These are phyloP conservation scores for Labeo calbasu DNA, from an alignment of 2,797 vertebrate species.

Conservation along the genomic window DNA sequence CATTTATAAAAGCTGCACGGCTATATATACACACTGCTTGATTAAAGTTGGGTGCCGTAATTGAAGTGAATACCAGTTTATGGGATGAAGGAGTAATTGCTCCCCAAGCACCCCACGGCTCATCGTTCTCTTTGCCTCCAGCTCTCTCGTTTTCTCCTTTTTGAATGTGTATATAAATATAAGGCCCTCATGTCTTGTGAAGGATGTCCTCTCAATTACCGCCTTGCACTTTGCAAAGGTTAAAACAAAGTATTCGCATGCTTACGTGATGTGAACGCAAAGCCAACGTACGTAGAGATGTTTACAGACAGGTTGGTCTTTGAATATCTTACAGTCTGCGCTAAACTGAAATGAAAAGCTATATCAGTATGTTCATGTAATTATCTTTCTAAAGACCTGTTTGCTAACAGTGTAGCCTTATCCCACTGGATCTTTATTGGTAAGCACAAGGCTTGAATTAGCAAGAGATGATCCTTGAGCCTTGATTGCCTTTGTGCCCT, in stretches of 20 bases:
- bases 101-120: conserved; percentile 60
- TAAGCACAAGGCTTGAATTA: conserved; percentile 1
- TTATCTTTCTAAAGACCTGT: background rate
- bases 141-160: conserved; percentile 35
- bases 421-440: background rate
- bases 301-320: conserved; percentile 27
- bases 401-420: background rate
- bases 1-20: conserved; percentile 71
- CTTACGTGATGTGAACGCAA: conserved; percentile 67
- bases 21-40: conserved; percentile 79
- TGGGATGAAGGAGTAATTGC: conserved; percentile 78
- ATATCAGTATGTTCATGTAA: background rate
- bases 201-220: conserved; percentile 72
- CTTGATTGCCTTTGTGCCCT: conserved; percentile 19
- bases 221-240: conserved; percentile 63
- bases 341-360: background rate
- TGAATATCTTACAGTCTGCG: background rate
- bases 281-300: conserved; percentile 32
- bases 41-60: conserved; percentile 80
- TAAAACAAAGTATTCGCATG: conserved; percentile 66
- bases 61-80: conserved; percentile 76
- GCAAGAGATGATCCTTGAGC: background rate
- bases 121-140: conserved; percentile 35
- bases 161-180: conserved; percentile 72
- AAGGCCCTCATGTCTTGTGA: conserved; percentile 61